These are phyloP conservation scores for Camponotus vicinus DNA, from an alignment of 1,140 invertebrate genomes.

Conservation along the genomic window DNA sequence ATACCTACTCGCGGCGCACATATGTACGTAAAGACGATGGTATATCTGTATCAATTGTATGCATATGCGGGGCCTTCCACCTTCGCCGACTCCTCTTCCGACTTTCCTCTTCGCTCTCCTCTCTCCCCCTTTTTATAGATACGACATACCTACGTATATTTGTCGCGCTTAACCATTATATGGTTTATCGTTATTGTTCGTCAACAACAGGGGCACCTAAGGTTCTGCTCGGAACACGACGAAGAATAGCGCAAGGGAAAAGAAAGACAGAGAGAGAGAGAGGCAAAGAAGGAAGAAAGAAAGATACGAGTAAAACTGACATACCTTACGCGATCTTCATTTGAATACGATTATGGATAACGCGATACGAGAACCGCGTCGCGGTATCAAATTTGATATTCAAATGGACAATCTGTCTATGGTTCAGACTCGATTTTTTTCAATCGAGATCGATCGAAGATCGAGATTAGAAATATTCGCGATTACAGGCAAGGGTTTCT, in stretches of 20 bases:
- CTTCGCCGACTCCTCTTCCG: constrained; percentile 20
- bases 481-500: neutral
- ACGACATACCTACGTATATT: constrained; percentile 78
- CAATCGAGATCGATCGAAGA: constrained; percentile 73
- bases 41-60: constrained; percentile 87
- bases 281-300: constrained; percentile 4
- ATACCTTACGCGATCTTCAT: constrained; percentile 85
- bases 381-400: constrained; percentile 85
- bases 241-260: constrained; percentile 12
- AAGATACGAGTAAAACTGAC: constrained; percentile 78
- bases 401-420: constrained; percentile 81
- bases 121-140: constrained; percentile 54
- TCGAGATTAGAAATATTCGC: constrained; percentile 44
- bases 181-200: constrained; percentile 85
- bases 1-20: constrained; percentile 65
- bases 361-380: constrained; percentile 67
- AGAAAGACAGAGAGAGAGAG: constrained; percentile 34
- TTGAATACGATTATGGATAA: constrained; percentile 87
- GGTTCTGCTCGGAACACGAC: too few relatives aligned
- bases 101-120: neutral
- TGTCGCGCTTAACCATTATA: constrained; percentile 85
- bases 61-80: constrained; percentile 78
- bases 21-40: constrained; percentile 84
- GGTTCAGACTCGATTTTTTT: constrained; percentile 46
- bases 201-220: constrained; percentile 69